These are phyloP conservation scores for Branchellion lobata DNA, from an alignment of 2,888 invertebrate species.

Conservation along the genomic window DNA sequence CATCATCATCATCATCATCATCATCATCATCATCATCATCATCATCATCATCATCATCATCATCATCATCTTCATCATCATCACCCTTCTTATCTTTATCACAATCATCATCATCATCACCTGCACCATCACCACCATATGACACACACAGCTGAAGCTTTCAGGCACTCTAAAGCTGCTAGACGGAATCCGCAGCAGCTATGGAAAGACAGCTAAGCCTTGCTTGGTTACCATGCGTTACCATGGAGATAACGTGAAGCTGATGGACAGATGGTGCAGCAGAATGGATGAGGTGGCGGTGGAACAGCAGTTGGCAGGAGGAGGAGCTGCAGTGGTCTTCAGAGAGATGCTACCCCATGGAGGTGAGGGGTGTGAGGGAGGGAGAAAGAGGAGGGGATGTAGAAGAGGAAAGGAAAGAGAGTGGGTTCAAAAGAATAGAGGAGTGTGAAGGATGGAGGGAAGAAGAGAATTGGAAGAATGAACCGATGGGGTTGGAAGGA, in stretches of 20 bases:
- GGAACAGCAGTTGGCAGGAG: slow-evolving; percentile 63
- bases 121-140: not conserved
- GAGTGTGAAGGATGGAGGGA: no score
- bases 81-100: slow-evolving; percentile 11
- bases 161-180: not conserved
- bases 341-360: slow-evolving; percentile 56
- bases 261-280: slow-evolving; percentile 56
- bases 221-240: slow-evolving; percentile 60
- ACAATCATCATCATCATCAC: not conserved
- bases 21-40: slow-evolving; percentile 38
- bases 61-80: slow-evolving; percentile 22
- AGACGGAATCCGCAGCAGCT: slow-evolving; percentile 46
- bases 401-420: no score
- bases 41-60: slow-evolving; percentile 41
- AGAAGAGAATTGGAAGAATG: no score
- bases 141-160: not conserved
- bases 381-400: no score
- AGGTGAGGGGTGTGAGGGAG: slow-evolving; percentile 54
- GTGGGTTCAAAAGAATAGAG: no score
- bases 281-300: slow-evolving; percentile 59
- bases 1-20: no score
- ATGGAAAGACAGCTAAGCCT: slow-evolving; percentile 55
- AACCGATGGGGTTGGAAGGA: no score
- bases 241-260: slow-evolving; percentile 57
- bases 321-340: slow-evolving; percentile 62